Evolutionary conservation across 2,797 vertebrate species (phyloP).

Genomic region (Antrozous pallidus): DNA sequence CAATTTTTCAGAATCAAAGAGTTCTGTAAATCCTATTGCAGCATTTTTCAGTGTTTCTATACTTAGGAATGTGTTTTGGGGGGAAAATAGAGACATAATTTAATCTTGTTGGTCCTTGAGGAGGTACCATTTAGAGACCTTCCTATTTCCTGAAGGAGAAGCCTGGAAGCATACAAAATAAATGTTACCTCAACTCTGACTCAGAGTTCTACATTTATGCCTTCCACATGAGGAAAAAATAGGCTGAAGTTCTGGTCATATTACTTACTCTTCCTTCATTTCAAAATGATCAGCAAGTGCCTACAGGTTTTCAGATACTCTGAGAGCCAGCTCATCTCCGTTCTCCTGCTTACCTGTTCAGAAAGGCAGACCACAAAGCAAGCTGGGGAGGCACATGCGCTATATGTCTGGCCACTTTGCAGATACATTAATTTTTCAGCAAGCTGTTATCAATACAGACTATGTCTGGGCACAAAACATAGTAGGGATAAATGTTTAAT

Average conservation of each 20-base stretch:
- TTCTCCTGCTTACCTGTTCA: not conserved
- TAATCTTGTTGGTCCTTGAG: not conserved
- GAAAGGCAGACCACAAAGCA: not conserved
- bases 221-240: not conserved
- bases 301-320: not conserved
- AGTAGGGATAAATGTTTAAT: not conserved
- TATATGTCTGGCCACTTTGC: not conserved
- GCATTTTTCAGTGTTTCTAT: constrained; percentile 33
- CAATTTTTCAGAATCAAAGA: constrained; percentile 44
- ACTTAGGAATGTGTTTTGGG: not conserved
- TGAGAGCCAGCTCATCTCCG: not conserved
- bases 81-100: not conserved
- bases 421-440: not conserved
- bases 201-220: not conserved
- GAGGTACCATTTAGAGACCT: not conserved
- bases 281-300: not conserved
- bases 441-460: not conserved
- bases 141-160: not conserved
- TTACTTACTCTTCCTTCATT: not conserved
- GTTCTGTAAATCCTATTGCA: not conserved
- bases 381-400: not conserved
- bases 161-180: not conserved
- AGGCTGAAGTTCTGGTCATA: not conserved
- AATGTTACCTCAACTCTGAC: not conserved
- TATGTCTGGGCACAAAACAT: not conserved